Base-by-base conservation (phyloP, 1,140 invertebrate species). In the Samia ricini region DNA sequence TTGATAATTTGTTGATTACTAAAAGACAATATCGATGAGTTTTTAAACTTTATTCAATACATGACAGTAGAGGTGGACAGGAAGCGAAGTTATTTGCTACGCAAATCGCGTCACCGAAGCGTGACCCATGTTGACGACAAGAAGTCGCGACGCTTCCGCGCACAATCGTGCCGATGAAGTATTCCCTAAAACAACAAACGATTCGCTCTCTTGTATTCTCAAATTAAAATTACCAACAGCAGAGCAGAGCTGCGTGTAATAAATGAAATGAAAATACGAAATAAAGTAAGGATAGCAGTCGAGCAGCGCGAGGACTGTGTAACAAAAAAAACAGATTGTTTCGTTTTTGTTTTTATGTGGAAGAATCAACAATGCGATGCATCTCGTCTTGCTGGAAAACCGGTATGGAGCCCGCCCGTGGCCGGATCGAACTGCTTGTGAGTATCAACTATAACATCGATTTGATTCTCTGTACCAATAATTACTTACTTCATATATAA, bases 261-360 rank as follows among this genome's bases (percentile, higher is more conserved):
- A 61, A 57, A 64, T 19, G 59, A 64, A 68, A 71, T 72, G 68
- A 65, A 72, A 76, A 74, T 71, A 60, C 10, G 64, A 63, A 70
- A 77, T 68, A 71, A 69, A 72, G 71, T 67, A 42, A 78, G 64
- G 71, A 75, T 74, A 68, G 73, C 63, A 65, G 65, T 60, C 62
- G 59, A 61, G 56, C 64, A 69, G 22, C 63, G 56, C 59, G 65
- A 60, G 51, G 62, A 71, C 64, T 68, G 66, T 71, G 68, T 74
- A 81, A 80, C 71, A 77, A 82, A 81, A 74, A 72, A 52, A 20
- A 79, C 77, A 77, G 72, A 77, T 77, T 81, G 81, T 87, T 85
- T 83, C 74, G 72, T 88, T 89, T n/a, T 82, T 74, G 81, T 85
- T 87, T 85, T 73, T 77, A 73, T 83, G 74, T 80, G 72, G 72